phyloP scores from a whole-genome alignment of 2,113 vertebrate species.

The Geothlypis trichas region DNA sequence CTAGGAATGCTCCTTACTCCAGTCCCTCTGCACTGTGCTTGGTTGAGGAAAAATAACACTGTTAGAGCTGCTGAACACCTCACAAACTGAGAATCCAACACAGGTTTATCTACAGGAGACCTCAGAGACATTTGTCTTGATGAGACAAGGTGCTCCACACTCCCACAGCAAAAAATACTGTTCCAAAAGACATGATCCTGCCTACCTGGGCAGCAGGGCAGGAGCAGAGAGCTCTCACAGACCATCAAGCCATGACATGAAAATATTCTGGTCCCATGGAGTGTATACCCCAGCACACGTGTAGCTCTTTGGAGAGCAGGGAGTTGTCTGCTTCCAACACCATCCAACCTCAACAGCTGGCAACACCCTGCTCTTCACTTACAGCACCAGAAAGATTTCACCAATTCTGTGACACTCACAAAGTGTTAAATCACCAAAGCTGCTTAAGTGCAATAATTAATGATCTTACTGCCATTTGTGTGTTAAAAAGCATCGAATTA shows the following conservation, averaged over 20 bases:
- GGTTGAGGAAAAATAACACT: not conserved
- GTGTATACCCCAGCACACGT: not conserved
- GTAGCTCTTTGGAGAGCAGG: not conserved
- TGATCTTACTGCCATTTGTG: not conserved
- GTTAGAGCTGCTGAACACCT: not conserved
- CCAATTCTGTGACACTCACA: not conserved
- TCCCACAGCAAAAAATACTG: not conserved
- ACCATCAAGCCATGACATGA: not conserved
- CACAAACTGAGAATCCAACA: not conserved
- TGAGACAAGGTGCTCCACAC: not conserved
- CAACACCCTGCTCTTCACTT: not conserved
- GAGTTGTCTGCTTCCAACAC: not conserved
- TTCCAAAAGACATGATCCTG: not conserved
- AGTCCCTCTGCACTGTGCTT: not conserved
- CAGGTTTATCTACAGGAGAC: not conserved
- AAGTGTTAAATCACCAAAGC: not conserved
- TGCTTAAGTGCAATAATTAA: constrained; percentile 19
- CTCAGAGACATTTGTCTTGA: not conserved
- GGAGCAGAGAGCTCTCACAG: not conserved
- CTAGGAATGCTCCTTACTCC: not conserved
- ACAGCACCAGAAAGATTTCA: not conserved
- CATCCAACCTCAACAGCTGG: not conserved
- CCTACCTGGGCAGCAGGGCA: not conserved
- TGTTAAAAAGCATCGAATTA: not conserved
- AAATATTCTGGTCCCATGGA: not conserved